Evolutionary conservation across 2,113 vertebrate genomes (phyloP), one percentile per base, ranked within the genome.

Genomic region (Aleadryas rufinucha): DNA sequence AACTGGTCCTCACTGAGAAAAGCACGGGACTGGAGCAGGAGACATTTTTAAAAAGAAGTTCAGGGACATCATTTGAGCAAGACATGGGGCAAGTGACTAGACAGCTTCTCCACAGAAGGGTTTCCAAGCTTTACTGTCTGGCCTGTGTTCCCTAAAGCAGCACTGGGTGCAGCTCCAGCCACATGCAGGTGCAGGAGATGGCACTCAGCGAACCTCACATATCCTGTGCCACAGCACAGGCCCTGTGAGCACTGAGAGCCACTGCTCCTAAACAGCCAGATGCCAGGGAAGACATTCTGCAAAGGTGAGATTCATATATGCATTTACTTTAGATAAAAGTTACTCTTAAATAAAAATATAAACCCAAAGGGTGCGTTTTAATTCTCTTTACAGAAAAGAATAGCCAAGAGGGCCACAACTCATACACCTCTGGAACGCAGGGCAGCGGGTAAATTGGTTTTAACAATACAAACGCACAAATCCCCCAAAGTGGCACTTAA

Each of bases 101-200:
- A 69, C 16, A 61, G 68, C 16, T 78, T 89, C 72, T 54, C 76
- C 42, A 56, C 56, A 60, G 52, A 68, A 87, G 65, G 9, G 13
- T 57, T 84, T 91, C 77, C 65, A 78, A 3, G 28, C 60, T 78
- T 66, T 63, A 12, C 2, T 26, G 30, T 42, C 12, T 31, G 35
- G 28, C 10, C 6, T 21, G 3, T 1, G 12, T 4, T 87, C 47
- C 72, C 53, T 30, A 20, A n/a, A 63, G 84, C 42, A 81, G 72
- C 60, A 27, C 23, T 1, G 37, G 71, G 50, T 76, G 75, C 53
- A 57, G 63, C 66, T 69, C 44, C 49, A 92, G 79, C 28, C 45
- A 47, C 37, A 24, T 0, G 3, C 3, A 13, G 3, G 1, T 0
- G 0, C n/a, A 74, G 13, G 18, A 54, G 39, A 50, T 2, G 39